Evolutionary conservation across 2,113 vertebrate genomes (phyloP), one percentile per base, ranked within the genome.

Genomic region (Oceanodroma tethys): DNA sequence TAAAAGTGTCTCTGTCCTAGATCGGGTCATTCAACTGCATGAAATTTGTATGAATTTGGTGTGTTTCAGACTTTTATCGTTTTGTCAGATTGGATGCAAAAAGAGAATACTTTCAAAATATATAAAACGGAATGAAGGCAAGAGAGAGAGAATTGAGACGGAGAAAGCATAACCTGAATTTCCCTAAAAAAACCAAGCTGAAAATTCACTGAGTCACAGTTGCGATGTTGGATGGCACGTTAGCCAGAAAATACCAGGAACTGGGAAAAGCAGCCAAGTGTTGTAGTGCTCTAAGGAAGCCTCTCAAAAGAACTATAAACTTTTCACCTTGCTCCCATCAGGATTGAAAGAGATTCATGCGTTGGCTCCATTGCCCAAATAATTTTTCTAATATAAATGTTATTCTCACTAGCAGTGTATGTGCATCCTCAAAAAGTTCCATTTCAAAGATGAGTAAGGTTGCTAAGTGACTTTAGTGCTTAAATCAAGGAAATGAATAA

Each of bases 401-500:
- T 90, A 52, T 72, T 93, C 60, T 81, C 73, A 79, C 26, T 73
- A 65, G 60, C 48, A 75, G 63, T 65, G 19, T 72, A 87, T 56
- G 34, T 48, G 21, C 47, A 68, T 40, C 52, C 66, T 87, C 72
- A 60, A 87, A 72, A 79, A 87, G 19, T 47, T 93, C 52, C 21
- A 26, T 72, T 93, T 78, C 65, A 75, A 56, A 91, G 43, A 75
- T 45, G 29, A 94, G 50, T 79, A 81, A 86, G 78, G 73, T 95
- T 97, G 89, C 95, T 96, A 93, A 87, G 87, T 95, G 87, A 93
- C 62, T 91, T 94, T 79, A 91, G 20, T 0, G 0, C 52, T 92
- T 87, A 91, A 91, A 93, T 81, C 76, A 87, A 93, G 76, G 78
- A 95, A 89, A 80, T 30, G n/a, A 87, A 95, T 89, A 95, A 91